A percentile compares a stretch with the other conserved stretches of the same genome.
phyloP scores from a whole-genome alignment of 2,113 vertebrate genomes.

The Rhagologus leucostigma region DNA sequence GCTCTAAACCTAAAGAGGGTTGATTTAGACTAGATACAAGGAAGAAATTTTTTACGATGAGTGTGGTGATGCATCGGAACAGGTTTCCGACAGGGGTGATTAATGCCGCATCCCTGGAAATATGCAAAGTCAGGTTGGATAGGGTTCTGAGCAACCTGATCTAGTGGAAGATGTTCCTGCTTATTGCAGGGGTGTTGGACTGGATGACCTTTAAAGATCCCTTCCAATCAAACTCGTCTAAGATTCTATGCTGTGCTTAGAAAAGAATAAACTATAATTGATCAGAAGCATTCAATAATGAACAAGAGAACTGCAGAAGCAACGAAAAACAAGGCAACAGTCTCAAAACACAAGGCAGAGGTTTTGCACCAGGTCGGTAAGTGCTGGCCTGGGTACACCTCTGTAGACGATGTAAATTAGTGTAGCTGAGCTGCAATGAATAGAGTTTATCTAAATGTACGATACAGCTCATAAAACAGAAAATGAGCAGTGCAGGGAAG shows the following conservation, averaged over 20 bases:
- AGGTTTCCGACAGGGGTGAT: not conserved
- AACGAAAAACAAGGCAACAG: not conserved
- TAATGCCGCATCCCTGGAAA: not conserved
- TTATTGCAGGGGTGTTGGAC: not conserved
- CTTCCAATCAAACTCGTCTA: not conserved
- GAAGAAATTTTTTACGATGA: not conserved
- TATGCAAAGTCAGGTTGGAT: not conserved
- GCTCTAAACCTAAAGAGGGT: not conserved
- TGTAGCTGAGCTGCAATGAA: not conserved
- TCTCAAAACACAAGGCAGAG: not conserved
- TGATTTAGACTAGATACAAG: not conserved
- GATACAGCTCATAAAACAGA: not conserved
- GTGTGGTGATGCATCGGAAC: not conserved
- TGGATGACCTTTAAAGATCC: not conserved
- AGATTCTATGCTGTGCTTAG: not conserved
- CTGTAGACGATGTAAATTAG: not conserved
- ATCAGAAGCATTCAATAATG: not conserved
- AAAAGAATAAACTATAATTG: not conserved
- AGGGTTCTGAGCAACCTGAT: not conserved
- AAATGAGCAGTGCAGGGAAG: not conserved
- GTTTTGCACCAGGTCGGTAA: not conserved
- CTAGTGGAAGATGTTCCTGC: not conserved
- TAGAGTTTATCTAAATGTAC: not conserved
- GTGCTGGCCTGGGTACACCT: not conserved
- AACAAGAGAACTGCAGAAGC: not conserved